phyloP scores from a whole-genome alignment of 37 sponge, comb jelly and placozoan species.

The Agelas oroides region DNA sequence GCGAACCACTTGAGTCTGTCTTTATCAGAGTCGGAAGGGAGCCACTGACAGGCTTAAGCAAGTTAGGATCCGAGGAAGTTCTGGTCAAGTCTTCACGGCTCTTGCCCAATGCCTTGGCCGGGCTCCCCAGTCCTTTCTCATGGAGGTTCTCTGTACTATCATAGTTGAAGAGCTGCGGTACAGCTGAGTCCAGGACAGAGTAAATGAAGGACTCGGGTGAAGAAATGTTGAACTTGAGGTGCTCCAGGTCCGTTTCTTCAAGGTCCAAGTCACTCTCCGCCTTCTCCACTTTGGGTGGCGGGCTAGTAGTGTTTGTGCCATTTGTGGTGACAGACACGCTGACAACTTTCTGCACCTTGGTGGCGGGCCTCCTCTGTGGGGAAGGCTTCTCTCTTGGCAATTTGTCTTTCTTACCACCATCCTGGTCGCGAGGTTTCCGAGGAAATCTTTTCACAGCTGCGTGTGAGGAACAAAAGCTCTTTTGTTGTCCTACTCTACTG shows the following conservation, averaged over 20 bases:
- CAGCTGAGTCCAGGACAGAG: constrained; percentile 28
- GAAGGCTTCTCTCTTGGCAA: background rate
- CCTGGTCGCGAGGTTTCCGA: constrained; percentile 10
- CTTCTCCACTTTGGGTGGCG: background rate
- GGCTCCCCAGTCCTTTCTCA: constrained; percentile 12
- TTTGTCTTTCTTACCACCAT: background rate
- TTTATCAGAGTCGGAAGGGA: background rate
- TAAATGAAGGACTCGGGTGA: constrained; percentile 32
- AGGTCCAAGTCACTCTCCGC: constrained; percentile 21
- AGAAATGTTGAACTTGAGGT: constrained; percentile 54
- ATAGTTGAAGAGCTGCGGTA: constrained; percentile 50
- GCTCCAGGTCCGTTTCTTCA: constrained; percentile 44
- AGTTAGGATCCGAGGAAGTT: constrained; percentile 13
- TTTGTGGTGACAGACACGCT: background rate
- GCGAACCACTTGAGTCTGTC: background rate
- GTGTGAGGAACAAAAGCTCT: background rate
- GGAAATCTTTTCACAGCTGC: constrained; percentile 79
- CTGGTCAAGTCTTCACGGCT: background rate
- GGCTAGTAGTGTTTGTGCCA: background rate
- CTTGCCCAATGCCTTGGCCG: background rate
- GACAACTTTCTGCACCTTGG: background rate
- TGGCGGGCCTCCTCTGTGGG: background rate
- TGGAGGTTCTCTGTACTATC: constrained; percentile 42
- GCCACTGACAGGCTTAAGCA: background rate
- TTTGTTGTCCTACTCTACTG: too few relatives aligned